Evolutionary conservation across 2,113 vertebrate genomes (phyloP), one percentile per base, ranked within the genome.

Genomic region (Gavialis gangeticus): DNA sequence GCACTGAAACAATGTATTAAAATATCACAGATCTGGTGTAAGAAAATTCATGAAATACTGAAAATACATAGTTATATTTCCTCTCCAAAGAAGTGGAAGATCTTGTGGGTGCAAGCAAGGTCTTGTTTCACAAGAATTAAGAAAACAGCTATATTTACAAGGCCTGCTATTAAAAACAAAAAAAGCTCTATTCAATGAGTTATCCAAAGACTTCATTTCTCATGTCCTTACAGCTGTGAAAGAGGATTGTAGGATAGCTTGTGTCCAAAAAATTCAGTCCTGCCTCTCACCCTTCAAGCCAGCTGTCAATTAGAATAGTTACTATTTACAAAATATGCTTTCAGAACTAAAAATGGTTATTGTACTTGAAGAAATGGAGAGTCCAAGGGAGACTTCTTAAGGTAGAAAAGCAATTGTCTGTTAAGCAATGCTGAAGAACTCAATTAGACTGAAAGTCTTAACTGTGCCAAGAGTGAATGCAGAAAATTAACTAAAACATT

Each of bases 361-460:
- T 75, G 30, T 15, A 75, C 95, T 96, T 69, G 76, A 93, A 87
- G 85, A 84, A 56, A 77, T 2, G 4, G 85, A 34, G 60, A 55
- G 82, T 84, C 64, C 57, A 82, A 85, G 37, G 71, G 24, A 90
- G 6, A 69, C 84, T 87, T 82, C 57, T 79, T 77, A 80, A 58
- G 56, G 62, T 30, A 86, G 60, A 75, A 18, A 82, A 59, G 84
- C 14, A 79, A 76, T 46, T 82, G 30, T 22, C 89, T 86, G 46
- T 46, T 46, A 46, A 46, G 7, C 46, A 75, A 94, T 90, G 60
- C 18, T 62, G 63, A 93, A 71, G 55, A 94, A 94, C 87, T 84
- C 57, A 84, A 90, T 76, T 96, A 27, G 58, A 94, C 91, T 60
- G 80, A 92, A 87, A 97, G 96, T 4, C 4, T 62, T 89, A 91